These are phyloP conservation scores for Heliothis peltigera DNA, from an alignment of 2,888 invertebrate genomes.

Conservation along the genomic window DNA sequence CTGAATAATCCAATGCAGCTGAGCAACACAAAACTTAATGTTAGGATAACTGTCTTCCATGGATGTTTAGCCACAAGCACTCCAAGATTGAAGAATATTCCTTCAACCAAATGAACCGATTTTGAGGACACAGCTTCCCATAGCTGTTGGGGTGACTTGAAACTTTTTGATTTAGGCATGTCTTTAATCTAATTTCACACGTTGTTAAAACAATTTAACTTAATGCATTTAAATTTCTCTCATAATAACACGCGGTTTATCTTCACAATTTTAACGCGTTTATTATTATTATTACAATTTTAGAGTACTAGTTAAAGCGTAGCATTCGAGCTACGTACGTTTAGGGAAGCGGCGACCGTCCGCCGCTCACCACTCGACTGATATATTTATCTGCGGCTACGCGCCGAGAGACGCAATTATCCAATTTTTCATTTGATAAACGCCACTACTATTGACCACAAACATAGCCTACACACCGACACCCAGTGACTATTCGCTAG, in stretches of 20 bases:
- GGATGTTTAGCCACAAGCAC: conserved; percentile 90
- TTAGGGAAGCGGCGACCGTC: conserved; percentile 39
- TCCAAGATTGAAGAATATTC: conserved; percentile 90
- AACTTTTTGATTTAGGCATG: conserved; percentile 76
- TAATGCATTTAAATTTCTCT: conserved; percentile 11
- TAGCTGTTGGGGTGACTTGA: conserved; percentile 79
- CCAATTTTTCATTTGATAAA: conserved; percentile 51
- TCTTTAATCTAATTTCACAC: conserved; percentile 8
- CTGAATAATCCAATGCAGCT: conserved; percentile 91
- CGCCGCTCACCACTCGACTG: conserved; percentile 50
- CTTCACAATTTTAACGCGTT: conserved; percentile 19
- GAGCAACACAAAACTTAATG: conserved; percentile 88
- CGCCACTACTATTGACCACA: conserved; percentile 21
- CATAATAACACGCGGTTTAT: conserved; percentile 2
- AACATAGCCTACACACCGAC: conserved; percentile 16
- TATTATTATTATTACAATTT: conserved; percentile 11
- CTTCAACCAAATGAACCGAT: conserved; percentile 83
- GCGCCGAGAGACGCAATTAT: conserved; percentile 48
- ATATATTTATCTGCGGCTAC: conserved; percentile 44
- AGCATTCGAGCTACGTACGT: conserved; percentile 6
- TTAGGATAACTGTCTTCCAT: conserved; percentile 89
- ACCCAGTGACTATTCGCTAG: conserved; percentile 6
- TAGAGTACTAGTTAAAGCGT: conserved; percentile 5
- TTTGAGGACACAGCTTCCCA: conserved; percentile 84
- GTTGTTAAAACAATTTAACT: conserved; percentile 23